phyloP scores from a whole-genome alignment of 2,888 invertebrate species.

The Celastrina argiolus region DNA sequence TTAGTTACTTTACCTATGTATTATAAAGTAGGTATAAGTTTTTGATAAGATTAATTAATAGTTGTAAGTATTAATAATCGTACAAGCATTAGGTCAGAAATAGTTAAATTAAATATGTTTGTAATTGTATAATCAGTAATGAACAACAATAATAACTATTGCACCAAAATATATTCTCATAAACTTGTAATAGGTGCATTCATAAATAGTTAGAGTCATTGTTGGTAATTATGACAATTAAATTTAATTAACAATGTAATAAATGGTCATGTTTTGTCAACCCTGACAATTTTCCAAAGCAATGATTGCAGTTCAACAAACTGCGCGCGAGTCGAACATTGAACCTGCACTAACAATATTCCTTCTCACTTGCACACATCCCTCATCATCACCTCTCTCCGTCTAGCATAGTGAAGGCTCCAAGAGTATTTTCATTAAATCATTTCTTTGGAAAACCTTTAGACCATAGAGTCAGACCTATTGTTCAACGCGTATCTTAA shows the following conservation, averaged over 20 bases:
- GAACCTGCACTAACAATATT: constrained; percentile 67
- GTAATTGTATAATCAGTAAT: too few species aligned
- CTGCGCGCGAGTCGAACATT: constrained; percentile 74
- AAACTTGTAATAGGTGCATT: too few species aligned
- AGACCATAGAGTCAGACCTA: background rate
- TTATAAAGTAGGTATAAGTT: too few species aligned
- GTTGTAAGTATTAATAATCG: too few species aligned
- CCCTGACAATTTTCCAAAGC: constrained; percentile 72
- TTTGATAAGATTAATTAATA: too few species aligned
- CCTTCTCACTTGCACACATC: constrained; percentile 50
- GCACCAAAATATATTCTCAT: too few species aligned
- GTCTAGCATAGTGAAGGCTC: constrained; percentile 51
- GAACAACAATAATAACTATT: too few species aligned
- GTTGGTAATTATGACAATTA: too few species aligned
- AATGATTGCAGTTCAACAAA: constrained; percentile 75
- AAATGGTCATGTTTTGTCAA: constrained; percentile 35
- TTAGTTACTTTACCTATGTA: too few species aligned
- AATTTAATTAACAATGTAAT: constrained; percentile 4
- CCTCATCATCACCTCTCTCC: constrained; percentile 41
- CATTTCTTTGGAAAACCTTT: constrained; percentile 47
- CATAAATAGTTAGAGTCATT: too few species aligned
- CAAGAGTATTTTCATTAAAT: constrained; percentile 52
- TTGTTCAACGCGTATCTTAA: constrained; percentile 34
- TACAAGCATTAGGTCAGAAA: too few species aligned
- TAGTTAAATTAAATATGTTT: too few species aligned